Conservation (phyloP, 2,888 invertebrate genomes). For the Ichneumon xanthorius region DNA sequence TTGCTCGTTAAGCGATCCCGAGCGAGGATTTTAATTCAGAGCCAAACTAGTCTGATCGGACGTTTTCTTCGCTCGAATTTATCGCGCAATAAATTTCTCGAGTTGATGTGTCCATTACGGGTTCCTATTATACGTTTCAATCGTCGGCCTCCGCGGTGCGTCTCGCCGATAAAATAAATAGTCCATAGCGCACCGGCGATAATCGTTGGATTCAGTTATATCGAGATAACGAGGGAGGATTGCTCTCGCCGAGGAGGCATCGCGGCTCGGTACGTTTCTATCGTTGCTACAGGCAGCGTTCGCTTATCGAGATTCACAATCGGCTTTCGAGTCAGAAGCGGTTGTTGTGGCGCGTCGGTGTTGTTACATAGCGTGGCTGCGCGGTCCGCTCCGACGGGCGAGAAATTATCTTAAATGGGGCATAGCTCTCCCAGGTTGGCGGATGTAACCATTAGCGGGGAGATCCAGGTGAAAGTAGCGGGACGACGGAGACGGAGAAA, state of each 20-base stretch:
- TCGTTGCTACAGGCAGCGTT: slow-evolving; percentile 35
- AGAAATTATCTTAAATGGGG: slow-evolving; percentile 77
- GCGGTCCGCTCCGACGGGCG: slow-evolving; percentile 46
- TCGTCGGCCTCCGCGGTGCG: neutral
- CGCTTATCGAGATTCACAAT: slow-evolving; percentile 61
- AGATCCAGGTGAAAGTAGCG: slow-evolving; percentile 80
- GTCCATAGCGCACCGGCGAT: slow-evolving; percentile 26
- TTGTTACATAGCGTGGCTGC: slow-evolving; percentile 14
- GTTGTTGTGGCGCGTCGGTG: neutral
- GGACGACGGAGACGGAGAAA: slow-evolving; percentile 67
- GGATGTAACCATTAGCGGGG: slow-evolving; percentile 80
- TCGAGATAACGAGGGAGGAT: slow-evolving; percentile 61
- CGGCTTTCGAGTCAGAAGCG: slow-evolving; percentile 27
- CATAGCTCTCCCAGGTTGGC: slow-evolving; percentile 80
- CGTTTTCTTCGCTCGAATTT: neutral
- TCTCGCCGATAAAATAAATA: slow-evolving; percentile 36
- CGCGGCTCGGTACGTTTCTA: slow-evolving; percentile 57
- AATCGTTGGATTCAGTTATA: slow-evolving; percentile 16
- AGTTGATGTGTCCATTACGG: slow-evolving; percentile 18
- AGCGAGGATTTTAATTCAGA: slow-evolving; percentile 1
- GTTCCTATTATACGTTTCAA: slow-evolving; percentile 29
- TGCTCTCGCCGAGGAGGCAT: slow-evolving; percentile 28
- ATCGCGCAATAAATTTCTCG: neutral
- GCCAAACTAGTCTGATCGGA: neutral
- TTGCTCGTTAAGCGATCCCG: neutral